Base-by-base conservation (phyloP, 2,888 invertebrate species). In the Thecophora atra region DNA sequence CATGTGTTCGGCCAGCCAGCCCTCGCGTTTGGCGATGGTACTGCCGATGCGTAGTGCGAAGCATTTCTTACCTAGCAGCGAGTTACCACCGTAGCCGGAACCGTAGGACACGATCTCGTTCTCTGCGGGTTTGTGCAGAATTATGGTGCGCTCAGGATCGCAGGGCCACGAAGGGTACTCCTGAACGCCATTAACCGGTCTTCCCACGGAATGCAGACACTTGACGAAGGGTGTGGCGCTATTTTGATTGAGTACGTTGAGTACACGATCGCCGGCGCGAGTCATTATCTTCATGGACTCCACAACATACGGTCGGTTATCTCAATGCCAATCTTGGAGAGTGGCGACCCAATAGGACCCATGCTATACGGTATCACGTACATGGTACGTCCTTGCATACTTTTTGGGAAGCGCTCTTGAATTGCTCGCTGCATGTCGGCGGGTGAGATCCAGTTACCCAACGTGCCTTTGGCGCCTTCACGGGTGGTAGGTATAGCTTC, bases 1-100 rank as follows among this genome's bases (percentile, higher is more conserved):
- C 99, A 99, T 99, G 83, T 99, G 99, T 84, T 99, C 99, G 1
- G 99, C 99, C 52, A 99, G 89, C 99, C 99, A 99, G 4, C 98
- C 98, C 85, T 99, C 98, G 17, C 93, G 89, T 76, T 92, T 91
- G 3, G 97, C 99, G 79, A 99, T 92, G 17, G 95, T 97, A 1
- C 97, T 97, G 0, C 99, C 99, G 73, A 99, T 93, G 74, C 99
- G 91, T 1, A 99, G 89, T 1, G 99, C 99, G 81, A 99, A 95
- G 84, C 99, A 99, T 85, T 99, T 99, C 88, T 99, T 99, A 54
- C 99, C 99, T 69, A 99, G 88, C 70, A 99, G 87, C 4, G 97
- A 97, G 88, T 99, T 99, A 0, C 98, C 98, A 0, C 98, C 99
- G 82, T 99, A 99, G 0, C 98, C 99, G 75, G 98, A 98, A 1